Evolutionary conservation across 1,140 invertebrate species (phyloP).

Genomic region (silkworm (Bombyx mori)): ASM3026992v2 NC_085121.1:9135001-9135500

Average conservation of each 20-base stretch:
- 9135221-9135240: conserved; percentile 86
- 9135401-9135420: conserved; percentile 36
- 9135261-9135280: conserved; percentile 74
- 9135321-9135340: conserved; percentile 79
- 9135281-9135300: conserved; percentile 74
- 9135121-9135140: not conserved
- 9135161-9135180: conserved; percentile 75
- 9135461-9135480: too few relatives aligned
- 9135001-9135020: too few relatives aligned
- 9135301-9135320: conserved; percentile 75
- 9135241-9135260: conserved; percentile 82
- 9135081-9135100: too few relatives aligned
- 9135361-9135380: conserved; percentile 58
- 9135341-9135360: conserved; percentile 69
- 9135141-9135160: conserved; percentile 76
- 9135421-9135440: too few relatives aligned
- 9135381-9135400: conserved; percentile 53
- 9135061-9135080: too few relatives aligned
- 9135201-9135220: conserved; percentile 89
- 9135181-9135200: conserved; percentile 78
- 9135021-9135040: too few relatives aligned
- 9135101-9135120: not conserved
- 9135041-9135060: too few relatives aligned
- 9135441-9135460: too few relatives aligned
- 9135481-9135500: too few relatives aligned